A percentile compares a stretch with the other conserved stretches of the same genome.
Conservation (phyloP, 2,797 vertebrate species). For the Gymnothorax reevesii region DNA sequence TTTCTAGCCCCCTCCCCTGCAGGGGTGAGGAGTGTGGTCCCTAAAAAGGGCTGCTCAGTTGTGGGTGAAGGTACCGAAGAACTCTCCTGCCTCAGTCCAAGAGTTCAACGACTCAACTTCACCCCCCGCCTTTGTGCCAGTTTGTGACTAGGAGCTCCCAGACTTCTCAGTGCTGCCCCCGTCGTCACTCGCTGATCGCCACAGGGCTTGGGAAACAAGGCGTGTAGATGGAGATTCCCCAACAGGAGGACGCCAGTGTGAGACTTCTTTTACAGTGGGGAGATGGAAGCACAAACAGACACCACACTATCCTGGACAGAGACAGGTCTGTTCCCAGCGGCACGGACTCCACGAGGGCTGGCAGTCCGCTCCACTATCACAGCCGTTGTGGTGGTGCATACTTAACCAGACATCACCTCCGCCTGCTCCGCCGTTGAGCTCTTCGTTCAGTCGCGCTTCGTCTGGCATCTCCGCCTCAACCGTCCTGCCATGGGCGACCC, state of each 20-base stretch:
- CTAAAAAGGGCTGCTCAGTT: constrained; percentile 29
- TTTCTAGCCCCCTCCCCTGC: constrained; percentile 26
- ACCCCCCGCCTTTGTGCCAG: not conserved
- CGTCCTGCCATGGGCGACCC: no score
- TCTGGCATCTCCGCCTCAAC: no score
- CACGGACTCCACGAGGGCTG: constrained; percentile 21
- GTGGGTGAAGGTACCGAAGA: not conserved
- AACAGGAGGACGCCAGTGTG: not conserved
- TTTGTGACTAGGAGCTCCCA: not conserved
- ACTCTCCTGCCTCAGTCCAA: not conserved
- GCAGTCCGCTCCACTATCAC: not conserved
- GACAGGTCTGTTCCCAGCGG: not conserved
- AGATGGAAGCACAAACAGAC: not conserved
- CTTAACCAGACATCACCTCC: no score
- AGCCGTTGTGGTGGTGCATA: no score
- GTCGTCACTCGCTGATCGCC: constrained; percentile 6
- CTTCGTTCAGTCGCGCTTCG: no score
- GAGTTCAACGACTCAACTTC: not conserved
- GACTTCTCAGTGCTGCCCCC: not conserved
- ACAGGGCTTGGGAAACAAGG: not conserved
- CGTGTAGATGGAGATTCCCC: not conserved
- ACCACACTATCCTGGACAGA: constrained; percentile 26
- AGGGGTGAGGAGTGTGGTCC: constrained; percentile 20
- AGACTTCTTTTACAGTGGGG: not conserved
- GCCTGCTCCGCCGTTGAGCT: no score